Conservation (phyloP, 2,888 invertebrate species). For the Branchipolynoe longqiensis region DNA sequence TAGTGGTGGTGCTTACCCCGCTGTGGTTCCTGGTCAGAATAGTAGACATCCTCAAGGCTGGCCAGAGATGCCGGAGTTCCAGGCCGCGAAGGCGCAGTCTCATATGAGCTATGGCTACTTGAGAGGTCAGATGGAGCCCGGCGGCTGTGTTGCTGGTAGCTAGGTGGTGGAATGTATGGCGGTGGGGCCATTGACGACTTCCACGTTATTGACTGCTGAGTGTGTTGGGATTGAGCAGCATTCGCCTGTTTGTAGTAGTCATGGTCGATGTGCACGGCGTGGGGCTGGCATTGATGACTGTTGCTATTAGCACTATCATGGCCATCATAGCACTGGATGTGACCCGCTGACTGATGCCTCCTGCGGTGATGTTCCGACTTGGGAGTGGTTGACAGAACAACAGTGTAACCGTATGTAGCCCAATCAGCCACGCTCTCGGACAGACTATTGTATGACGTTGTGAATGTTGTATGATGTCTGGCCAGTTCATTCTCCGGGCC, state of each 20-base stretch:
- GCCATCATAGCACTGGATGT: neutral
- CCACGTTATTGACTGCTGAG: too few relatives aligned
- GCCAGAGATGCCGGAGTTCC: neutral
- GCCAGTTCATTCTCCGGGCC: constrained; percentile 30
- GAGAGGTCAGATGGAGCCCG: constrained; percentile 21
- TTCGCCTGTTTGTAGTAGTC: constrained; percentile 14
- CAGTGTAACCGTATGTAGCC: constrained; percentile 32
- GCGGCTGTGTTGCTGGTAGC: constrained; percentile 48
- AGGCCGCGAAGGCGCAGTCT: constrained; percentile 32
- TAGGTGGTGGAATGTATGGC: constrained; percentile 65
- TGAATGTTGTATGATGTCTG: neutral
- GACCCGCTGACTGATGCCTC: constrained; percentile 9
- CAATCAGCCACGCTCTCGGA: neutral
- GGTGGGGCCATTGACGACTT: constrained; percentile 56
- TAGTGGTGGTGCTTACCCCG: constrained; percentile 28
- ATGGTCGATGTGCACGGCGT: constrained; percentile 27
- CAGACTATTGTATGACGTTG: neutral
- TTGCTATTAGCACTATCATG: neutral
- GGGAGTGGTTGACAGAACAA: constrained; percentile 48
- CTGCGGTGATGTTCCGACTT: neutral
- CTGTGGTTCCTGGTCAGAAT: neutral
- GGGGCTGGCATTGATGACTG: too few relatives aligned
- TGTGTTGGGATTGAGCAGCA: neutral
- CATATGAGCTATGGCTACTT: constrained; percentile 34
- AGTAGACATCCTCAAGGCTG: neutral